phyloP scores from a whole-genome alignment of 1,140 invertebrate genomes.

The Polyergus mexicanus region DNA sequence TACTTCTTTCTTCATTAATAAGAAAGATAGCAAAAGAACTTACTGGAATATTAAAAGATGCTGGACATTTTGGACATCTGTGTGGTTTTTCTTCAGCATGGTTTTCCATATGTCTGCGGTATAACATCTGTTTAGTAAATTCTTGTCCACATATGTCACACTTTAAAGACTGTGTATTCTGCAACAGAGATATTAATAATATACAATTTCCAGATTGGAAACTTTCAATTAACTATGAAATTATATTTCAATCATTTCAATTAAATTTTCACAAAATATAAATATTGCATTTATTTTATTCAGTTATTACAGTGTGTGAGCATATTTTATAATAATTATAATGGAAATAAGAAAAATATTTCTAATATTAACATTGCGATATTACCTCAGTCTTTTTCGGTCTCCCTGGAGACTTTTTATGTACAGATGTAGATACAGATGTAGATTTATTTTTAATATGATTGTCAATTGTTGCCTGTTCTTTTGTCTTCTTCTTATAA shows the following conservation, averaged over 20 bases:
- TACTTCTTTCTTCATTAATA: not conserved
- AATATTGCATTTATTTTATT: conserved; percentile 12
- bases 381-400: conserved; percentile 73
- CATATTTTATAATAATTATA: not conserved
- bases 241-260: not conserved
- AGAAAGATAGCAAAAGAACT: conserved; percentile 33
- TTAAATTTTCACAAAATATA: not conserved
- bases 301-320: not conserved
- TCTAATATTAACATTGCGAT: conserved; percentile 33
- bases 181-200: conserved; percentile 12
- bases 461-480: conserved; percentile 5
- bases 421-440: not conserved
- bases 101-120: conserved; percentile 87
- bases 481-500: too few species aligned
- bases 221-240: not conserved
- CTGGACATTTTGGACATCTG: conserved; percentile 88
- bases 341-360: conserved; percentile 3
- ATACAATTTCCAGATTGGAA: not conserved
- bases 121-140: conserved; percentile 87
- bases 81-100: conserved; percentile 90
- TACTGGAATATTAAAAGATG: conserved; percentile 89
- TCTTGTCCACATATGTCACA: conserved; percentile 88
- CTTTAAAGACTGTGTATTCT: conserved; percentile 81
- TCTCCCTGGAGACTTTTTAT: conserved; percentile 73
- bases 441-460: not conserved